Conservation (phyloP, 2,113 vertebrate genomes). For the Neolamprologus variostigma region DNA sequence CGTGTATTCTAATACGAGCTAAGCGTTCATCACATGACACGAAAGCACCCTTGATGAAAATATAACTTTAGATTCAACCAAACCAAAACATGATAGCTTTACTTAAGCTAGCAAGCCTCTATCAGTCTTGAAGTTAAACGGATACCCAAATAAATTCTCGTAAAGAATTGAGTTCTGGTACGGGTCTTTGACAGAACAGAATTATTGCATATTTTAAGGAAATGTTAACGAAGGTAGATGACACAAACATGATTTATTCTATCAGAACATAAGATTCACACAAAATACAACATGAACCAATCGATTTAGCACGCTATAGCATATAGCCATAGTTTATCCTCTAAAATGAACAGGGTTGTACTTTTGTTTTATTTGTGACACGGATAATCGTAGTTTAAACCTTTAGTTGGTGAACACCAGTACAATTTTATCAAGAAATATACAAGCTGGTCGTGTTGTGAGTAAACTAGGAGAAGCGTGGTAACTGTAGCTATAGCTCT, state of each 20-base stretch:
- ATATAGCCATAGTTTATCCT: neutral
- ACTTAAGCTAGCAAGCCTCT: neutral
- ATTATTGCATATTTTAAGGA: neutral
- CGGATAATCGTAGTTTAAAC: neutral
- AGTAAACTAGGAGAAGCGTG: neutral
- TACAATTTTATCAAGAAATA: neutral
- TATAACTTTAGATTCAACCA: neutral
- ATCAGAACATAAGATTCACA: neutral
- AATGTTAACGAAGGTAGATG: neutral
- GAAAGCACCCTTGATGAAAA: neutral
- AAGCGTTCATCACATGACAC: neutral
- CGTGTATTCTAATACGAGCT: neutral
- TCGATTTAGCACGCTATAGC: neutral
- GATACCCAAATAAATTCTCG: neutral
- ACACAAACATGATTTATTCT: neutral
- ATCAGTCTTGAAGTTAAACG: neutral
- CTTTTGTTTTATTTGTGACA: neutral
- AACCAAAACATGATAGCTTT: neutral
- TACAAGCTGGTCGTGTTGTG: neutral
- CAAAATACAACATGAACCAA: neutral
- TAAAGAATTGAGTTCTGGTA: neutral
- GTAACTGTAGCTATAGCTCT: neutral
- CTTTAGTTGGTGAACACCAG: neutral
- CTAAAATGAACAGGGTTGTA: neutral
- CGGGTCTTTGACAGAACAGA: neutral